Evolutionary conservation across 2,113 vertebrate species (phyloP).

Genomic region (Oceanites oceanicus): DNA sequence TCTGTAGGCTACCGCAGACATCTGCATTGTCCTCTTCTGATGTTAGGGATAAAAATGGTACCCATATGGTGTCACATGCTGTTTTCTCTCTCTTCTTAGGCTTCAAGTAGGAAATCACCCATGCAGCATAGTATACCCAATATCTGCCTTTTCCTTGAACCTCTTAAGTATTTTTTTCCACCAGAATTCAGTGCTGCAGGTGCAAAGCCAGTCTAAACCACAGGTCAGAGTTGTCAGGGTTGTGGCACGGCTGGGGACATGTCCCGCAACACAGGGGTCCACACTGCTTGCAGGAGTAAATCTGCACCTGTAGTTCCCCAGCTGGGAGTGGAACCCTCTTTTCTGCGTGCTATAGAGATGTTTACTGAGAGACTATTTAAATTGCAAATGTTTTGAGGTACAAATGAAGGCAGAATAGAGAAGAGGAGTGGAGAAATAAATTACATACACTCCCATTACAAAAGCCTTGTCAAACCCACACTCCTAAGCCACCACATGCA

Average conservation of each 20-base stretch:
- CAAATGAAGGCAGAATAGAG: neutral
- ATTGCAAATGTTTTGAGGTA: neutral
- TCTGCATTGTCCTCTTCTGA: neutral
- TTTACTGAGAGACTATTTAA: neutral
- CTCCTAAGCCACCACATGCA: neutral
- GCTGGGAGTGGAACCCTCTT: neutral
- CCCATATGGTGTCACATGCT: accelerated
- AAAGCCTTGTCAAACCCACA: neutral
- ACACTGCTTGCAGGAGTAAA: neutral
- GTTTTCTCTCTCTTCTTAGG: neutral
- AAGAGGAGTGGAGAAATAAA: neutral
- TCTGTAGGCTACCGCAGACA: neutral
- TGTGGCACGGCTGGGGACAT: neutral
- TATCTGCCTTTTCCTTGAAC: neutral
- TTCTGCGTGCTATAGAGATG: neutral
- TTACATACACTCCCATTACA: accelerated
- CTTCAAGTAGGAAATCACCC: neutral
- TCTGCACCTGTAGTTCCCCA: neutral
- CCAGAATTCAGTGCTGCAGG: neutral
- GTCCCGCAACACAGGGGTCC: accelerated
- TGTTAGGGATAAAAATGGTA: neutral
- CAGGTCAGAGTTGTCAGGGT: neutral
- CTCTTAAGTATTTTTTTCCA: neutral
- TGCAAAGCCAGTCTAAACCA: neutral
- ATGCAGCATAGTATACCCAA: neutral